Base-by-base conservation (phyloP, 2,113 vertebrate genomes). In the Prochilodus magdalenae region DNA sequence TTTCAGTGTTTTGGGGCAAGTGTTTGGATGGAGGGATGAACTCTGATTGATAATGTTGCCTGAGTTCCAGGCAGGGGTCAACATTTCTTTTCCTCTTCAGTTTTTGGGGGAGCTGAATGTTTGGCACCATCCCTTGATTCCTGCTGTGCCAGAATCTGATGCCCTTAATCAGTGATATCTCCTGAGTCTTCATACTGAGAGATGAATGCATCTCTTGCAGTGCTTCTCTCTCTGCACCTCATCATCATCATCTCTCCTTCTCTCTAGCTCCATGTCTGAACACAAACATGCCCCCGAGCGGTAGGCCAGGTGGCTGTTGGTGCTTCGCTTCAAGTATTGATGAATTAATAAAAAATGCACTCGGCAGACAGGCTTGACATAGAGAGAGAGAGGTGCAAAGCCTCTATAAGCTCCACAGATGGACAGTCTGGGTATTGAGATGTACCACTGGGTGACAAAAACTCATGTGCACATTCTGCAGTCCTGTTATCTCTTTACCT, bases 301-400 rank as follows among this genome's bases (percentile, higher is more conserved):
- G 15, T 12, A 40, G 59, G 20, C 53, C 79, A 81, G 7, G 30
- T 76, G 51, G 14, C 62, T 82, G 16, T n/a, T 33, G 75, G 75
- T 66, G 40, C 49, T 63, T 69, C 16, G 73, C 22, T 18, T 72
- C 27, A 51, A 65, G 7, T 59, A 55, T 71, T 82, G 36, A 75
- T 82, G 73, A 70, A 69, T 82, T 82, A 59, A 82, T 81, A 81
- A 72, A 81, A 20, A 60, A 27, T 47, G 36, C 26, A 12, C 60
- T 22, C 62, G 33, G 47, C 66, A 70, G 66, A n/a, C 66, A 70
- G 66, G 66, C n/a, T 33, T 70, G 36, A 12, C 66, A 70, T 40
- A n/a, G 66, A 40, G 36, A 44, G 36, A 44, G 2, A 44, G 11
- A 44, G 27, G 40, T 22, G 27, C 60, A 62, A 67, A 67, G 26